phyloP scores from a whole-genome alignment of 1,140 invertebrate species.

The Oryctes rhinoceros region DNA sequence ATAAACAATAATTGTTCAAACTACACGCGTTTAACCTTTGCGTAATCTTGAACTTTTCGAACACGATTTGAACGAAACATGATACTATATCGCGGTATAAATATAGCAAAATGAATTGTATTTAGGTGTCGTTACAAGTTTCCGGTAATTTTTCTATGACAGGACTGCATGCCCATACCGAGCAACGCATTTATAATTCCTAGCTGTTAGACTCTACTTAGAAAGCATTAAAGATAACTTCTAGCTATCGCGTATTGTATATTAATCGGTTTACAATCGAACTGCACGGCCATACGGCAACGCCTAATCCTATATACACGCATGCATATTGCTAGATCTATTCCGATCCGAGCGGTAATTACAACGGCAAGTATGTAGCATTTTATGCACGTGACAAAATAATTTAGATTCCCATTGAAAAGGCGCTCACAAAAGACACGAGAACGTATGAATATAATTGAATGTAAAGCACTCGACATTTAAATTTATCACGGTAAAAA shows the following conservation, averaged over 20 bases:
- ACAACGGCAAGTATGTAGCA: constrained; percentile 7
- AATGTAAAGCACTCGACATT: constrained; percentile 35
- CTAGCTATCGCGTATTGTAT: not conserved
- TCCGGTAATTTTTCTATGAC: no score
- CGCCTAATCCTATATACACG: not conserved
- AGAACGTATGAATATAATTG: constrained; percentile 30
- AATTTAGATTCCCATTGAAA: constrained; percentile 35
- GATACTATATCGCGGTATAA: no score
- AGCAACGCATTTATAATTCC: not conserved
- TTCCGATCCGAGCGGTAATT: not conserved
- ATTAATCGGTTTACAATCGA: constrained; percentile 4
- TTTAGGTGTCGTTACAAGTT: no score
- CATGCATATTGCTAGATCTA: not conserved
- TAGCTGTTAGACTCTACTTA: not conserved
- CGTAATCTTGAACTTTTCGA: no score
- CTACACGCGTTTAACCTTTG: no score
- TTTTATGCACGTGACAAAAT: constrained; percentile 32
- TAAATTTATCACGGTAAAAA: constrained; percentile 38
- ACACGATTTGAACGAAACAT: no score
- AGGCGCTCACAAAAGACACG: constrained; percentile 1
- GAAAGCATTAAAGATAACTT: not conserved
- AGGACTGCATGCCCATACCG: no score
- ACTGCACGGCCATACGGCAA: not conserved
- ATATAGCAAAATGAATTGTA: no score
- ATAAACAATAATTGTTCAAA: no score